Conservation (phyloP, 1,140 invertebrate genomes). For the Sarcophaga bullata region DNA sequence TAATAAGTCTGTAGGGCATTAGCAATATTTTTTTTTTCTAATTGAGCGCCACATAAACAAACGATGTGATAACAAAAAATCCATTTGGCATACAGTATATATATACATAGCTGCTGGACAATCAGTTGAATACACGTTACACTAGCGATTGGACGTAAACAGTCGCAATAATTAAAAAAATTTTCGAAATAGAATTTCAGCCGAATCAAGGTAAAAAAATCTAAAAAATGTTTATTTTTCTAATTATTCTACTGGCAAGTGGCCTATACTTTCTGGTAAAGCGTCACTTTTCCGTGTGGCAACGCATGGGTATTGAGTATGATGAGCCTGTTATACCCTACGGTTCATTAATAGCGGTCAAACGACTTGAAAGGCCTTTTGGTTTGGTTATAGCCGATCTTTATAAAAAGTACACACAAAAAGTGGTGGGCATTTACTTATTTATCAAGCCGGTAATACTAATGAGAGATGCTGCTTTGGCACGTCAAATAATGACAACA, state of each 20-base stretch:
- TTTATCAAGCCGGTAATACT: slow-evolving; percentile 60
- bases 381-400: slow-evolving; percentile 52
- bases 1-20: too few species aligned
- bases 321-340: slow-evolving; percentile 53
- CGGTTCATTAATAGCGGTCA: slow-evolving; percentile 49
- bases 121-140: not conserved
- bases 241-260: not conserved
- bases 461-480: slow-evolving; percentile 66
- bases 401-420: slow-evolving; percentile 48
- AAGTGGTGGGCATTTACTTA: slow-evolving; percentile 59
- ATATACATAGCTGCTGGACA: too few species aligned
- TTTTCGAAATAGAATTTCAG: not conserved
- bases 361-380: slow-evolving; percentile 48
- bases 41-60: too few species aligned
- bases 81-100: not conserved
- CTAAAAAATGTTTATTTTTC: slow-evolving; percentile 23
- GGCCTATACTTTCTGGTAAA: slow-evolving; percentile 41
- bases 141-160: not conserved
- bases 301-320: slow-evolving; percentile 51
- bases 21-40: too few species aligned
- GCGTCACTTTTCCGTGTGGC: slow-evolving; percentile 53
- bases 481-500: slow-evolving; percentile 64
- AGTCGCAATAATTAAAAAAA: not conserved
- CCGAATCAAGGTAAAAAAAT: too few species aligned
- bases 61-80: too few species aligned